Base-by-base conservation (phyloP, 1,140 invertebrate genomes). In the Drosophila miranda region DNA sequence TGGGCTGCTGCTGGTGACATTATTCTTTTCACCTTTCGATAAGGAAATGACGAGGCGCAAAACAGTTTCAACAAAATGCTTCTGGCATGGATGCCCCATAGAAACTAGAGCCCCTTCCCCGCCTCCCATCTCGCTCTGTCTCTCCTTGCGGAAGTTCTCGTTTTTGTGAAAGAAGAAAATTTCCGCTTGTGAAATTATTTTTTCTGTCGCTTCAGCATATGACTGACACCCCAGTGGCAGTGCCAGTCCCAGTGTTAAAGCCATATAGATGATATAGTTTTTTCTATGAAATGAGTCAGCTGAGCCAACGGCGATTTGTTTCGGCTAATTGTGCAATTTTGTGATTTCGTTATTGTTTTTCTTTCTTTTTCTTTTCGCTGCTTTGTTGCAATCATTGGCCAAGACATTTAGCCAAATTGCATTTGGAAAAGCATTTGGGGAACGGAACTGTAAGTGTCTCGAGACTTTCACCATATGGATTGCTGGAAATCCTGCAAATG, bases 391-490 rank as follows among this genome's bases (percentile, higher is more conserved):
- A 78, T 87, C 71, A 88, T 87, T 87, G 83, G 75, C 78, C 61
- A 77, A 86, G 78, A 75, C 81, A 80, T 86, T 84, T 84, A 62
- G 81, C 11, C 82, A 81, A 84, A 87, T 86, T 86, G 77, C 81
- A 81, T 77, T 84, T 75, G 28, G 80, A 62, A 57, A 84, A 81
- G 74, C 64, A 16, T 42, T 79, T 59, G 21, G 46, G 41, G 62
- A n/a, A 26, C 23, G 51, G 41, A 55, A 44, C 30, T 50, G 16
- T 34, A 8, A 42, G 46, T 73, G 63, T 80, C 68, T 52, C 45
- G 58, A 58, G 78, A 82, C 78, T 81, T 87, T 67, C 82, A 78
- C 76, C 82, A 78, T 64, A 62, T 82, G 74, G 44, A 46, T 11
- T 34, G 9, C 30, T 34, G 9, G 67, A 53, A 72, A 69, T 87